phyloP scores from a whole-genome alignment of 2,797 vertebrate genomes.

The Lycodopsis pacificus region DNA sequence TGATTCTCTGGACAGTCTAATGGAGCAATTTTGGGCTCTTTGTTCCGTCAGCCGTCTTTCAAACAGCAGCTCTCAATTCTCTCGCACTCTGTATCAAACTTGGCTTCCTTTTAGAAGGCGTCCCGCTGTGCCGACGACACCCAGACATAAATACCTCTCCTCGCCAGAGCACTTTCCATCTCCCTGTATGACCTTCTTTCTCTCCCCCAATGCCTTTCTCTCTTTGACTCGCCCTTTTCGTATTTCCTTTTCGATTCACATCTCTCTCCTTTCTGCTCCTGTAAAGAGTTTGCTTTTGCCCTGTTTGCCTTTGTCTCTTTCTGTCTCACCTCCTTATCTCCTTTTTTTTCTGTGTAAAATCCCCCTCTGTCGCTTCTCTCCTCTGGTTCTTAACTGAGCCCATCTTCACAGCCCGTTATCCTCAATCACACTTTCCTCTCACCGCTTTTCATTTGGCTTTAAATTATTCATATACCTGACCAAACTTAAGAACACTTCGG shows the following conservation, averaged over 20 bases:
- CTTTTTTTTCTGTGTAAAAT: conserved; percentile 33
- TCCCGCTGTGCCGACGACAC: conserved; percentile 69
- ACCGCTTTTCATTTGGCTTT: conserved; percentile 54
- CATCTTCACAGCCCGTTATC: conserved; percentile 59
- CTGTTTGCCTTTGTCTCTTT: conserved; percentile 47
- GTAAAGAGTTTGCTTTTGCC: conserved; percentile 44
- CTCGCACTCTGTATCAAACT: conserved; percentile 63
- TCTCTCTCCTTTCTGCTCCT: conserved; percentile 29
- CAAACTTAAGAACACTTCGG: conserved; percentile 52
- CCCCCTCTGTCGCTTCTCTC: conserved; percentile 13
- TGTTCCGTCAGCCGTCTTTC: conserved; percentile 68
- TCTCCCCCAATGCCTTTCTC: conserved; percentile 40
- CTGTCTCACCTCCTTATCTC: conserved; percentile 30
- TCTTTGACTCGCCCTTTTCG: conserved; percentile 33
- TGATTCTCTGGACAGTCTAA: conserved; percentile 72
- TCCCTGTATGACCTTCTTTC: conserved; percentile 78
- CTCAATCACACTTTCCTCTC: conserved; percentile 56
- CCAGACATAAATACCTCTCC: conserved; percentile 77
- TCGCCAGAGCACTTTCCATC: conserved; percentile 63
- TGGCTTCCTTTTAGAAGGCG: conserved; percentile 75
- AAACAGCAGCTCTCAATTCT: conserved; percentile 39
- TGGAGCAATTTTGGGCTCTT: conserved; percentile 72
- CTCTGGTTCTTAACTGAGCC: conserved; percentile 38
- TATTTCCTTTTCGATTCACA: conserved; percentile 53
- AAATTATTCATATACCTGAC: conserved; percentile 65